A percentile compares a stretch with the other conserved stretches of the same genome.
Conservation (phyloP, 2,888 invertebrate species). For the Zygothrica quintamaculata region DNA sequence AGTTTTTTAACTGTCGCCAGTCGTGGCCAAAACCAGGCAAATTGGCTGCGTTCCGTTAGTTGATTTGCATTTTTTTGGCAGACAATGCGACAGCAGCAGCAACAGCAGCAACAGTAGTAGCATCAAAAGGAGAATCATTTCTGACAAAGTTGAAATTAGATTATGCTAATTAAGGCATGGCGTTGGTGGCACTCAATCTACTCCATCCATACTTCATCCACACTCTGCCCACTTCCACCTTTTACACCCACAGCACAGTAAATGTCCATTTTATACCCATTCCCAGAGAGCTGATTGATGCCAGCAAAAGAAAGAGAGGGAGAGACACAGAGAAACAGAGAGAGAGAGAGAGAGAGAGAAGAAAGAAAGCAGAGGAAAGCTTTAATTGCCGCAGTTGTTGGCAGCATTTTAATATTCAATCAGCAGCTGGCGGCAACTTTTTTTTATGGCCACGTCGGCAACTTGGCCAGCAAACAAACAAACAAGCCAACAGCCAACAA, state of each 20-base stretch:
- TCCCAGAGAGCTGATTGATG: constrained; percentile 64
- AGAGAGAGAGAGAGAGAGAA: too few relatives aligned
- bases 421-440: constrained; percentile 67
- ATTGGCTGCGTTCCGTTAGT: constrained; percentile 49
- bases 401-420: constrained; percentile 75
- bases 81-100: constrained; percentile 13
- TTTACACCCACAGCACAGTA: too few relatives aligned
- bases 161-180: constrained; percentile 81
- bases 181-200: neutral
- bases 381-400: constrained; percentile 58
- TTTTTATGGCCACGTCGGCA: constrained; percentile 52
- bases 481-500: constrained; percentile 24
- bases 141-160: constrained; percentile 78
- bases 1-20: constrained; percentile 66
- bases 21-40: constrained; percentile 12
- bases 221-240: too few relatives aligned
- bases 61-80: constrained; percentile 68
- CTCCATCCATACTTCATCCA: neutral
- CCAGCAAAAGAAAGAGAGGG: too few relatives aligned
- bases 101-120: constrained; percentile 16
- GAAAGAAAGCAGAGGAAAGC: too few relatives aligned
- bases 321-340: too few relatives aligned
- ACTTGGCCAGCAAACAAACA: constrained; percentile 37
- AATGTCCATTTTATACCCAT: too few relatives aligned
- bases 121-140: constrained; percentile 37